Percentiles rank a stretch among this genome's conserved stretches.
Conservation (phyloP, 1,140 invertebrate species). For the Drosophila eugracilis region DNA sequence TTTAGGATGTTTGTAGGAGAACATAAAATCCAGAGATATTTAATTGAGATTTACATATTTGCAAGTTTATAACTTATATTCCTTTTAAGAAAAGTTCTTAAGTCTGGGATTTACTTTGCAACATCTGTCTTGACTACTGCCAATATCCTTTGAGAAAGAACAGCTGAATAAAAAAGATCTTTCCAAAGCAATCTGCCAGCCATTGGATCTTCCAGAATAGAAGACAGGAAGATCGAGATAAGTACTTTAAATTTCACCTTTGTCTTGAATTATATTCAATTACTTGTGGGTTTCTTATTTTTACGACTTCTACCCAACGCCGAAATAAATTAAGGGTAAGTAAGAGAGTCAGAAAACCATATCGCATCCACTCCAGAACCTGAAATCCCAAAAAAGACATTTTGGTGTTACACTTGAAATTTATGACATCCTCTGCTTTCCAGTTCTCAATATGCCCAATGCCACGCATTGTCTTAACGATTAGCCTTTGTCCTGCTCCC, state of each 20-base stretch:
- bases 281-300: slow-evolving; percentile 69
- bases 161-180: slow-evolving; percentile 16
- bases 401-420: slow-evolving; percentile 80
- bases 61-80: no score
- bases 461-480: slow-evolving; percentile 68
- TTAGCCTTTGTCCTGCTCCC: slow-evolving; percentile 67
- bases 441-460: slow-evolving; percentile 20
- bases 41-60: no score
- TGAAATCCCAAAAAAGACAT: slow-evolving; percentile 47
- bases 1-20: no score
- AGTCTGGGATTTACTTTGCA: no score
- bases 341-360: slow-evolving; percentile 27
- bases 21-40: no score
- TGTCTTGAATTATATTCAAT: slow-evolving; percentile 75
- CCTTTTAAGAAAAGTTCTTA: no score
- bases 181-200: slow-evolving; percentile 16
- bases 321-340: slow-evolving; percentile 43
- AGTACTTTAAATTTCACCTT: slow-evolving; percentile 49
- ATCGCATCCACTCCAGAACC: slow-evolving; percentile 34
- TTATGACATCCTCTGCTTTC: slow-evolving; percentile 76
- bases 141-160: background rate
- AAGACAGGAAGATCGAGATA: slow-evolving; percentile 29
- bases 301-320: slow-evolving; percentile 55
- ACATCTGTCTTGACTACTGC: background rate
- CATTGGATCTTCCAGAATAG: slow-evolving; percentile 8